Base-by-base conservation (phyloP, 2,797 vertebrate genomes). In the Lycodopsis pacificus region DNA sequence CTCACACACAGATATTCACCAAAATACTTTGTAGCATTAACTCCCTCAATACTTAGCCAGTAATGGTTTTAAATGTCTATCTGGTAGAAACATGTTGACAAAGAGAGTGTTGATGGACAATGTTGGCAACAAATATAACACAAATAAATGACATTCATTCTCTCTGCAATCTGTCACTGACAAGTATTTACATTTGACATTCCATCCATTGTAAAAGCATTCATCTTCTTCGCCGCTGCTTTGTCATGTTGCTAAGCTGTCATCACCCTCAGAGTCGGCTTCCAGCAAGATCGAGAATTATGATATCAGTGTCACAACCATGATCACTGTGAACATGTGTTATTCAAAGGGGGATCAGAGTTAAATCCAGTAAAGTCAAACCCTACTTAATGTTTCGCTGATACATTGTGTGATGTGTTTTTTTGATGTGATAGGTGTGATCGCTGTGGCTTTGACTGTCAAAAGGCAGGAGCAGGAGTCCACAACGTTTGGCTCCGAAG, bases 361-460 rank as follows among this genome's bases (percentile, higher is more conserved):
- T 27, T 53, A 12, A 80, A 57, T 19, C 58, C 69, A 27, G 13
- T 34, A 10, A 58, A 62, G 30, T 72, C 48, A 38, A 15, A 63
- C 63, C 19, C 25, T 20, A 40, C 48, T 14, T 46, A 15, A 17
- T 69, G 40, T 83, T 48, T 49, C 1, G 56, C 11, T 80, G 34
- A 65, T 63, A 5, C 7, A 5, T 46, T 48, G 38, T 63, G 7
- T 74, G 22, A 19, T 79, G 27, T 77, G 62, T 61, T 84, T 83
- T 14, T 82, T 57, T 83, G 2, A 42, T 87, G 62, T 76, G 59
- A 65, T 89, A 99, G 98, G 97, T 71, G 88, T 98, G 71, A 93
- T 99, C 40, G 97, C 95, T 15, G 96, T 97, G 79, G 95, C 98
- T 15, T 73, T 96, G 89, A 93, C 85, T 4, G 73, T 94, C 32